Evolutionary conservation across 2,888 invertebrate species (phyloP).

Genomic region (Dryomyza anilis): DNA sequence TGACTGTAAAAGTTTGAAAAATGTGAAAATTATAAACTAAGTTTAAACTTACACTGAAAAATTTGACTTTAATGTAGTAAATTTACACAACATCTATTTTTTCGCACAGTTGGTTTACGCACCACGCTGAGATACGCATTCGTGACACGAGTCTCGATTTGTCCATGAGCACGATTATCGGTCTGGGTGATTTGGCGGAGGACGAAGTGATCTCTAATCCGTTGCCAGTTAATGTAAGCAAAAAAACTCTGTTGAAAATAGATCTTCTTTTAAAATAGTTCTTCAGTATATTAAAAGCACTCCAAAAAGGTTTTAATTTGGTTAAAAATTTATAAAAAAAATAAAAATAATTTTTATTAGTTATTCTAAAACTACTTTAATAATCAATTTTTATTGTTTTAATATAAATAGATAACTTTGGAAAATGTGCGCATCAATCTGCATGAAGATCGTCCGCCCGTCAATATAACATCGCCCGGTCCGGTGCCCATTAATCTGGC

Average conservation of each 20-base stretch:
- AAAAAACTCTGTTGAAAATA: no score
- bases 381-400: background rate
- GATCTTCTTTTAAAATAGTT: no score
- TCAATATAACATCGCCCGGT: conserved; percentile 80
- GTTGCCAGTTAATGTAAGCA: conserved; percentile 79
- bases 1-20: background rate
- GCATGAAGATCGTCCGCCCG: conserved; percentile 82
- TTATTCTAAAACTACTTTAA: no score
- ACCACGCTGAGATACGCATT: conserved; percentile 69
- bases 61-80: background rate
- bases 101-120: conserved; percentile 57
- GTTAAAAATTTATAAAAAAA: no score
- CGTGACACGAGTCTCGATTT: conserved; percentile 71
- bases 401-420: conserved; percentile 66
- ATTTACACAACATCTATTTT: no score
- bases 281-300: no score
- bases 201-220: conserved; percentile 81
- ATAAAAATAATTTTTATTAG: no score
- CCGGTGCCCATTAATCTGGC: conserved; percentile 79
- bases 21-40: no score
- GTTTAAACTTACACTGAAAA: no score
- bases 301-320: no score
- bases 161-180: conserved; percentile 81
- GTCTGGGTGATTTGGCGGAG: conserved; percentile 81
- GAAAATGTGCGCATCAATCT: conserved; percentile 78